Evolutionary conservation across 2,888 invertebrate genomes (phyloP).

Genomic region (Gymnosoma rotundatum): DNA sequence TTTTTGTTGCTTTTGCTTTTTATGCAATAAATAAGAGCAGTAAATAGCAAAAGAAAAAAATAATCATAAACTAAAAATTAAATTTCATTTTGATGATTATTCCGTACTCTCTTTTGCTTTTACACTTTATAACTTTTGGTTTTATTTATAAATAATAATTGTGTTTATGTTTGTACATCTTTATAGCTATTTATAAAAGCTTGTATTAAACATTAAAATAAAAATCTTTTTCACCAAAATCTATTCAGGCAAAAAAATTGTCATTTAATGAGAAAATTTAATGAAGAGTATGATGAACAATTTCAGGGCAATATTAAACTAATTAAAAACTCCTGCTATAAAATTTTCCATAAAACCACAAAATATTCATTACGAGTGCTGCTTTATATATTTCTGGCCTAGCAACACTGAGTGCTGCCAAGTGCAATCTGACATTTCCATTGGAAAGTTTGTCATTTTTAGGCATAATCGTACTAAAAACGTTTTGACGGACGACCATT

Average conservation of each 20-base stretch:
- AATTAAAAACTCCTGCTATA: conserved; percentile 3
- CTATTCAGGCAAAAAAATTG: not conserved
- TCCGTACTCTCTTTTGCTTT: not conserved
- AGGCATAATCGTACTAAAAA: too few relatives aligned
- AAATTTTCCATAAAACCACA: not conserved
- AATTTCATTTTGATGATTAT: conserved; percentile 48
- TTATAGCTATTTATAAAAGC: conserved; percentile 28
- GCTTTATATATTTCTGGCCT: too few relatives aligned
- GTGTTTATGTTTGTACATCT: not conserved
- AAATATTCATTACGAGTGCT: not conserved
- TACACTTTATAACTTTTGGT: too few relatives aligned
- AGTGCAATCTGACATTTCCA: too few relatives aligned
- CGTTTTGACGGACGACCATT: too few relatives aligned
- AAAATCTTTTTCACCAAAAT: not conserved
- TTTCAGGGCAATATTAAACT: not conserved
- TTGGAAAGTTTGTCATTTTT: too few relatives aligned
- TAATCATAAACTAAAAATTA: conserved; percentile 58
- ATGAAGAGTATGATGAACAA: not conserved
- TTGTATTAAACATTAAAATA: conserved; percentile 31
- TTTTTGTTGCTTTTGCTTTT: conserved; percentile 13
- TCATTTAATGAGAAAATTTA: not conserved
- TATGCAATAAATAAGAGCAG: conserved; percentile 27
- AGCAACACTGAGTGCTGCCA: too few relatives aligned
- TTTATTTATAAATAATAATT: conserved; percentile 2
- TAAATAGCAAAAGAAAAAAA: conserved; percentile 48